phyloP scores from a whole-genome alignment of 2,888 invertebrate genomes.

The Ectobius pallidus region DNA sequence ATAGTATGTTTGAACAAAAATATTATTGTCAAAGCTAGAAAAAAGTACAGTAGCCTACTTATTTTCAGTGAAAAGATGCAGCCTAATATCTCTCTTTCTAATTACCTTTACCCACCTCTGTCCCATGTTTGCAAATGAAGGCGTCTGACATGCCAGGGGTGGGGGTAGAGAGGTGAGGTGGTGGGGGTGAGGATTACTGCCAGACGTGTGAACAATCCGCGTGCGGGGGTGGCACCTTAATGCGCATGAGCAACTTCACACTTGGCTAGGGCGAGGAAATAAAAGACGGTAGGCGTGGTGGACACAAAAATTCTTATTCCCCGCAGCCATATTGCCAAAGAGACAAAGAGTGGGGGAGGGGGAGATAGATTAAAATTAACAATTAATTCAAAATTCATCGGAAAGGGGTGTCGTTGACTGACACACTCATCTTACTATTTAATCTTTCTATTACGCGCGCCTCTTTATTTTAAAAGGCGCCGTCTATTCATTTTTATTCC shows the following conservation, averaged over 20 bases:
- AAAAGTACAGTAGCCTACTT: no score
- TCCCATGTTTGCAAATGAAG: no score
- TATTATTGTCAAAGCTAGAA: no score
- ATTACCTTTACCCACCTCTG: no score
- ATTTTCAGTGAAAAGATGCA: no score
- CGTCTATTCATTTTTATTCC: no score
- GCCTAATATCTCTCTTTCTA: no score
- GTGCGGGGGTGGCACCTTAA: conserved; percentile 6
- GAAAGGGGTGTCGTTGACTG: background rate
- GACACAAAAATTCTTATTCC: background rate
- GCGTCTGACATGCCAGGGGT: no score
- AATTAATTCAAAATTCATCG: background rate
- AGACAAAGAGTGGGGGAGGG: background rate
- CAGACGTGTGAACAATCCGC: conserved; percentile 15
- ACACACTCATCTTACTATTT: background rate
- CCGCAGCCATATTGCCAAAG: background rate
- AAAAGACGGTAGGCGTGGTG: conserved; percentile 11
- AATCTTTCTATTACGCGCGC: no score
- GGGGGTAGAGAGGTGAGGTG: background rate
- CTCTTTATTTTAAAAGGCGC: no score
- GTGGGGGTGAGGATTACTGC: background rate
- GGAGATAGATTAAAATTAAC: background rate
- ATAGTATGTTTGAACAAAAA: no score
- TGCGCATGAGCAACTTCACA: conserved; percentile 17
- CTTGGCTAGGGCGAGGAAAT: background rate